phyloP scores from a whole-genome alignment of 1,140 invertebrate genomes.

The Conus betulinus region DNA sequence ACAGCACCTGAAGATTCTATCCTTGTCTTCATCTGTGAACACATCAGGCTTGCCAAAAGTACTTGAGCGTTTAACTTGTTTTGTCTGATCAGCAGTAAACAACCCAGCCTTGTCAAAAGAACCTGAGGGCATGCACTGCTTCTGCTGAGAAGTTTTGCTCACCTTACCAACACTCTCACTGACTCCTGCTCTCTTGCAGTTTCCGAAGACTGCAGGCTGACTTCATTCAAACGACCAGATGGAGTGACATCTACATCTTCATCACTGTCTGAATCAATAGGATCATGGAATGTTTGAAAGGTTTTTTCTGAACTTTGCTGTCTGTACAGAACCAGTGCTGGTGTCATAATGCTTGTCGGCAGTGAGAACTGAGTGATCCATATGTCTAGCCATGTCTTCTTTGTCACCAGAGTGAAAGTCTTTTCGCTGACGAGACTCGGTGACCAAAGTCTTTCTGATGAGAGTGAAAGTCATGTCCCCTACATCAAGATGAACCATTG shows the following conservation, averaged over 20 bases:
- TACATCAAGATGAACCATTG: neutral
- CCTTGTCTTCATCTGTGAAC: too few relatives aligned
- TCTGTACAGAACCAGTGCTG: neutral
- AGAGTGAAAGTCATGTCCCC: slow-evolving; percentile 20
- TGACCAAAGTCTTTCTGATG: slow-evolving; percentile 15
- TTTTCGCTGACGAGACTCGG: neutral
- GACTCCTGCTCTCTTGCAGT: neutral
- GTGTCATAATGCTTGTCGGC: slow-evolving; percentile 17
- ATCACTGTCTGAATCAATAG: slow-evolving; percentile 20
- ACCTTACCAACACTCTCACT: too few relatives aligned
- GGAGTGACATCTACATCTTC: slow-evolving; percentile 17
- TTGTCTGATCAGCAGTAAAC: too few relatives aligned
- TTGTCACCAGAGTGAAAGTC: too few relatives aligned
- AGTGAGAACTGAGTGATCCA: slow-evolving; percentile 22
- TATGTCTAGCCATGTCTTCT: slow-evolving; percentile 6
- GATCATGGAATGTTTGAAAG: neutral
- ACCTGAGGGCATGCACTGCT: too few relatives aligned
- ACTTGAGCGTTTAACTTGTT: too few relatives aligned
- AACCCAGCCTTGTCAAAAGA: too few relatives aligned
- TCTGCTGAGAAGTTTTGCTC: too few relatives aligned
- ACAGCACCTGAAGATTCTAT: too few relatives aligned
- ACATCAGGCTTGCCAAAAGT: too few relatives aligned
- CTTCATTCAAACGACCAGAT: neutral
- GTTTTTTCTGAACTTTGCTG: slow-evolving; percentile 20
- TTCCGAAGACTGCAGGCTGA: neutral